A percentile compares a stretch with the other conserved stretches of the same genome.
Evolutionary conservation across 1,140 invertebrate genomes (phyloP).

Genomic region (Drosophila persimilis): DNA sequence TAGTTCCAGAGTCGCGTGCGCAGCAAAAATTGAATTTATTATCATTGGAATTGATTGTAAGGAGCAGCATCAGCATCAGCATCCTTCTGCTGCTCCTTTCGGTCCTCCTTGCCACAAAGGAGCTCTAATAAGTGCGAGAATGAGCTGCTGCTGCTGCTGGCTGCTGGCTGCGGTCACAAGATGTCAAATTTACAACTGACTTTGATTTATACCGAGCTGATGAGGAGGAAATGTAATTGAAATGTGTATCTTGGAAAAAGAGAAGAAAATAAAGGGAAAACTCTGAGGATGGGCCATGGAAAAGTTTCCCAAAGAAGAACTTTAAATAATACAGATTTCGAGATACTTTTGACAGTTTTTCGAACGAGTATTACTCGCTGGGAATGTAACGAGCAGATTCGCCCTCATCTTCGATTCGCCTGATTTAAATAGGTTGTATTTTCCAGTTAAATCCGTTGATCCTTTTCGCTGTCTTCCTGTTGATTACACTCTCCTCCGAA

Average conservation of each 20-base stretch:
- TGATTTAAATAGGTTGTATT: constrained; percentile 38
- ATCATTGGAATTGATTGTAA: constrained; percentile 76
- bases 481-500: constrained; percentile 36
- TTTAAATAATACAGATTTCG: too few species aligned
- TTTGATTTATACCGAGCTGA: constrained; percentile 47
- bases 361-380: too few species aligned
- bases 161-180: constrained; percentile 41
- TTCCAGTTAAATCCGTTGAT: constrained; percentile 3
- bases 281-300: too few species aligned
- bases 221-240: constrained; percentile 21
- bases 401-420: too few species aligned
- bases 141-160: too few species aligned
- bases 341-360: too few species aligned
- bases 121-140: constrained; percentile 49
- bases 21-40: constrained; percentile 80
- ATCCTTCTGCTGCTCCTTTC: neutral
- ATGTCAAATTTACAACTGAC: constrained; percentile 61
- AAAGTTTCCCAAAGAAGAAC: neutral
- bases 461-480: constrained; percentile 22
- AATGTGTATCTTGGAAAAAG: constrained; percentile 15
- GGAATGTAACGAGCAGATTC: too few species aligned
- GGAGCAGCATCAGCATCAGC: constrained; percentile 45
- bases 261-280: too few species aligned
- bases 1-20: constrained; percentile 67
- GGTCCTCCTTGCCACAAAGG: constrained; percentile 33